phyloP scores from a whole-genome alignment of 2,113 vertebrate genomes.

The Paramormyrops kingsleyae region DNA sequence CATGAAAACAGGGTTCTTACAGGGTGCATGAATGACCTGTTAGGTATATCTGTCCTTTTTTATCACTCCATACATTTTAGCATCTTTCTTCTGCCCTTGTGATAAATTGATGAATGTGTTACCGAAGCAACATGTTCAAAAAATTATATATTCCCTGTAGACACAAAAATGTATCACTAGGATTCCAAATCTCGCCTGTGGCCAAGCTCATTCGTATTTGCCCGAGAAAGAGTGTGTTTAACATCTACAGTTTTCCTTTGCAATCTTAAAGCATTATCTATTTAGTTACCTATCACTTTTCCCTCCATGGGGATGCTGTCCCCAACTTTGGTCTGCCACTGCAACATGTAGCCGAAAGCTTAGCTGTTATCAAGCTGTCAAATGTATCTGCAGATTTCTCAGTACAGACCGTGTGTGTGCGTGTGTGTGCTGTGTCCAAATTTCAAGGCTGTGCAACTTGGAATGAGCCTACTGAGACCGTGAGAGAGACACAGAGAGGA shows the following conservation, averaged over 20 bases:
- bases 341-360: background rate
- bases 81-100: background rate
- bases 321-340: background rate
- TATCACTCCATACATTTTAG: background rate
- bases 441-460: background rate
- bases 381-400: background rate
- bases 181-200: background rate
- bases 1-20: background rate
- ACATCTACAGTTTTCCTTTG: background rate
- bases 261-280: background rate
- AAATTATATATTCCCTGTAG: background rate
- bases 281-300: background rate
- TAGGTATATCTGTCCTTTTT: background rate
- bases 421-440: background rate
- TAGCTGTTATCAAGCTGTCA: constrained; percentile 10
- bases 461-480: background rate
- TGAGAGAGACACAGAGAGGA: background rate
- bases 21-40: background rate
- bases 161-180: background rate
- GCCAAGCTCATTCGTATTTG: background rate
- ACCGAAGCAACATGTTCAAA: background rate
- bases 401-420: background rate
- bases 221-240: background rate
- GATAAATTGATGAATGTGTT: background rate
- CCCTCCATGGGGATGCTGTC: background rate